Base-by-base conservation (phyloP, 2,797 vertebrate genomes). In the Acanthiza pusilla region DNA sequence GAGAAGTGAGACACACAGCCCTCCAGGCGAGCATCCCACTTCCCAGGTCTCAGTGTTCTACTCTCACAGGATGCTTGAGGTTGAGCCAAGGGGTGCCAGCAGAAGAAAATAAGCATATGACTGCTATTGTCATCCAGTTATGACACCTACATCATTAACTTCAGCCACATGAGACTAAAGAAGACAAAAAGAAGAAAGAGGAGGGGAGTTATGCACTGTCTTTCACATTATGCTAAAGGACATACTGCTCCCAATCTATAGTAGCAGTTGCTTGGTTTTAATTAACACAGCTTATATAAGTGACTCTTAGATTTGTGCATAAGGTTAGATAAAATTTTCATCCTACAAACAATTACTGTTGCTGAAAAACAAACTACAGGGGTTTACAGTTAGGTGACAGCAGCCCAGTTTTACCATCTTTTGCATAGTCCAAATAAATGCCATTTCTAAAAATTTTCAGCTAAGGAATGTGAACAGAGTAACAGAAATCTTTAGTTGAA, bases 11-110 rank as follows among this genome's bases (percentile, higher is more conserved):
- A 51, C 42, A 48, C 50, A 43, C 12, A 76, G 68, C 17, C 13
- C 29, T 76, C 10, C 32, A 70, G 42, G 14, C 16, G 32, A 76
- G 16, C 29, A 57, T 20, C 16, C 29, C 34, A 22, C 25, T 51
- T 77, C 15, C 17, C 48, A 79, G 10, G 2, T 50, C 32, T 57
- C 53, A n/a, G 30, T 17, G 21, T 32, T 34, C 40, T 66, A 26
- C 29, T 70, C 47, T 32, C 25, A 38, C 1, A 32, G 17, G 18
- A 58, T 30, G 18, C 13, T 40, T 60, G 45, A 84, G 25, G 14
- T 15, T 0, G 1, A 88, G 40, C 27, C 40, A 84, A 76, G 32
- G 17, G 30, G 4, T 2, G 0, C 3, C 15, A 63, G 18, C 2
- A 65, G 34, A 57, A 60, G 36, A 36, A 54, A 60, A 26, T 0